These are phyloP conservation scores for Vanessa atalanta DNA, from an alignment of 1,140 invertebrate genomes.

Conservation along the genomic window DNA sequence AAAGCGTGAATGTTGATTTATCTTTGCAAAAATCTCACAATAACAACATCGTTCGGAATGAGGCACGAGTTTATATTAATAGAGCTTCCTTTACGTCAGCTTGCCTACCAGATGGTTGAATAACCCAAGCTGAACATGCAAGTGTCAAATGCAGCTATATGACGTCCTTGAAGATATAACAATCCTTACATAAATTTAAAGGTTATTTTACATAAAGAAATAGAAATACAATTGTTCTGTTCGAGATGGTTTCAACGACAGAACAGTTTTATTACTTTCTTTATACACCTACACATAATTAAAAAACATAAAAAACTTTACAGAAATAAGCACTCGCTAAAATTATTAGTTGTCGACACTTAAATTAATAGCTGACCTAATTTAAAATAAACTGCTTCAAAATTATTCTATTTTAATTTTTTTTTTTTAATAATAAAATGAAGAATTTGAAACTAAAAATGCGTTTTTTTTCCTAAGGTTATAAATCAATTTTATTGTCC, in stretches of 20 bases:
- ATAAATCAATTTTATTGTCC: constrained; percentile 24
- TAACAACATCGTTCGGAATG: constrained; percentile 40
- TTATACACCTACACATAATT: not conserved
- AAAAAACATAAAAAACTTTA: not conserved
- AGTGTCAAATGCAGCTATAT: constrained; percentile 24
- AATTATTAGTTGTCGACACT: not conserved
- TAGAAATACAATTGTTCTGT: not conserved
- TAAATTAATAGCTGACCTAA: constrained; percentile 5
- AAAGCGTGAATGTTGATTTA: constrained; percentile 23
- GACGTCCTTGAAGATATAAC: constrained; percentile 14
- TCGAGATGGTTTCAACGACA: not conserved
- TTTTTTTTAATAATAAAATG: not conserved
- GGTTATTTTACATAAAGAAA: not conserved
- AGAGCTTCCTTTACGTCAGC: constrained; percentile 51
- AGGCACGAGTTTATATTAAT: constrained; percentile 52
- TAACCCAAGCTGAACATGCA: constrained; percentile 48
- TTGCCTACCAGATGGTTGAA: constrained; percentile 52
- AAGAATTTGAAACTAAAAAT: not conserved
- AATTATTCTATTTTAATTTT: not conserved
- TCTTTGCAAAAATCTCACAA: constrained; percentile 26
- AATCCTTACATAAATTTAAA: not conserved
- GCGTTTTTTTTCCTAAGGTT: not conserved
- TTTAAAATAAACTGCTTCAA: not conserved
- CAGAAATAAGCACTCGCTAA: not conserved
- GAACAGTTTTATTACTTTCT: not conserved